Percentiles rank a stretch among this genome's conserved stretches.
These are phyloP conservation scores for Sialis fuliginosa DNA, from an alignment of 2,888 invertebrate species.

Conservation along the genomic window DNA sequence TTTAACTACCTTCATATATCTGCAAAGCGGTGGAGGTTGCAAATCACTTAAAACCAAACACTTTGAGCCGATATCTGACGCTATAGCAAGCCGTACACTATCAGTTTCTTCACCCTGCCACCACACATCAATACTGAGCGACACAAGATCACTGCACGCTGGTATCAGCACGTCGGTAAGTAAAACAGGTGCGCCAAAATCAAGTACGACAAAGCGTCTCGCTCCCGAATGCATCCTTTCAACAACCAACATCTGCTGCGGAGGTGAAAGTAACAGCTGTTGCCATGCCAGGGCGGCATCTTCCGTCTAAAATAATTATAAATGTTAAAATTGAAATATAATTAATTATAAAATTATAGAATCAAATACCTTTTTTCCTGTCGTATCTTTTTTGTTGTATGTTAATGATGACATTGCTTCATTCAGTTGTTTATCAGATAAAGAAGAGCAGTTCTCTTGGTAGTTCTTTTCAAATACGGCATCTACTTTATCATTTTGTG, in stretches of 20 bases:
- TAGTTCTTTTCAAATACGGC: too few species aligned
- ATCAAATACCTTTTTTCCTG: too few species aligned
- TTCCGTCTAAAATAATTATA: conserved; percentile 9
- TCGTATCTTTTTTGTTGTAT: too few species aligned
- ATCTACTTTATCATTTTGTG: not conserved
- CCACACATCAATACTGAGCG: conserved; percentile 82
- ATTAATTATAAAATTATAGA: too few species aligned
- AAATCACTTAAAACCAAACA: conserved; percentile 76
- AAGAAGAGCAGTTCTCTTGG: too few species aligned
- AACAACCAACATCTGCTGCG: conserved; percentile 68
- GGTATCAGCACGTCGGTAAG: conserved; percentile 77
- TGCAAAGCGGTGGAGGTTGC: conserved; percentile 76
- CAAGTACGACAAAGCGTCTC: conserved; percentile 76
- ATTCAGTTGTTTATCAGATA: too few species aligned
- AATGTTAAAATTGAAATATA: too few species aligned
- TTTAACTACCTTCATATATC: conserved; percentile 61
- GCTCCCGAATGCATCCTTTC: conserved; percentile 90
- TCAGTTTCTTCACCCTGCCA: conserved; percentile 71
- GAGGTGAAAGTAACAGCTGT: conserved; percentile 58
- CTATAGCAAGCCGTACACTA: conserved; percentile 65
- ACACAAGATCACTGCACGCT: conserved; percentile 63
- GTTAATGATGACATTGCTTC: too few species aligned
- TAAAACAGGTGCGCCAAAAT: conserved; percentile 73
- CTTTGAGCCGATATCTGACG: conserved; percentile 72
- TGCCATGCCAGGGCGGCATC: conserved; percentile 46